Base-by-base conservation (phyloP, 2,888 invertebrate species). In the Heteromyza rotundicornis region DNA sequence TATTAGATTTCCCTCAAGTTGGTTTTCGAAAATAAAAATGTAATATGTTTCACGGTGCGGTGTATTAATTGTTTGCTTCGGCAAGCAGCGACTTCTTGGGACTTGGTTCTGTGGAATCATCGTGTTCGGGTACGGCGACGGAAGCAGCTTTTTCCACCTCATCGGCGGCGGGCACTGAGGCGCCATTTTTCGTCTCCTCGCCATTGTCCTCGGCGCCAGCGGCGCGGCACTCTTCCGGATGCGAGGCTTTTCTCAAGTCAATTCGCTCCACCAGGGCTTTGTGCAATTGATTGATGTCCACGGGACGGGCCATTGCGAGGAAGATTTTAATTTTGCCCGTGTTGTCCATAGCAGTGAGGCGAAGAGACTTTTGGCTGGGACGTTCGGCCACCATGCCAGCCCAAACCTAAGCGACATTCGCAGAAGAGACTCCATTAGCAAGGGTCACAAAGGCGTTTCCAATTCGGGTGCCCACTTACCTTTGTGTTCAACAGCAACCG, bases 401-500 rank as follows among this genome's bases (percentile, higher is more conserved):
- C 95, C 95, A 96, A 67, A 93, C 87, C 88, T 88, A 67, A 27
- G 20, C 27, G 10, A 27, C 27, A 27, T 27, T 27, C 27, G 10
- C 47, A 60, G 62, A 50, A 61, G 19, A 44, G 49, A 57, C 44
- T 24, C 12, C 10, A 52, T 49, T 47, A 32, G n/a, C 20, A 57
- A 35, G 27, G 16, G n/a, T 49, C 24, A 57, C 7, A 17, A 22
- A n/a, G n/a, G n/a, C n/a, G n/a, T n/a, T 12, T 23, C 35, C 27
- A 14, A 50, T n/a, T 51, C 55, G n/a, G 12, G 32, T 32, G 12
- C n/a, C n/a, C n/a, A n/a, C n/a, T 53, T 80, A 92, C 90, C 87
- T 95, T 95, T 44, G 96, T 96, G 83, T 97, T 98, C 62, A 98
- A 86, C 76, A 96, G 89, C 57, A 97, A 90, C 59, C 95, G 88